Percentiles rank a stretch among this genome's conserved stretches.
Evolutionary conservation across 2,797 vertebrate species (phyloP).

Genomic region (Lateolabrax maculatus): DNA sequence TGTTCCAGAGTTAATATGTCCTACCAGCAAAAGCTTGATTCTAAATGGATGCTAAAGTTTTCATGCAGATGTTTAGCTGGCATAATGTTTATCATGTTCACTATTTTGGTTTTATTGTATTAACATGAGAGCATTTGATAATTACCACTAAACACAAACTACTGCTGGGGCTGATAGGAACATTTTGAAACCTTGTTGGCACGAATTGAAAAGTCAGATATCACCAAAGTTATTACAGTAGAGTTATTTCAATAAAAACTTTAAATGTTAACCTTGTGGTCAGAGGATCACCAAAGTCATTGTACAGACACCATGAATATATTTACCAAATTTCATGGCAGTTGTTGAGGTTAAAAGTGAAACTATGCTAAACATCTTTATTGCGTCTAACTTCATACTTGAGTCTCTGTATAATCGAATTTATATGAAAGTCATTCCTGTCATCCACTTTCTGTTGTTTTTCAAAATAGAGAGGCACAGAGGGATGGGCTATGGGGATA

Average conservation of each 20-base stretch:
- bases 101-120: not conserved
- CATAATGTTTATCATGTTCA: not conserved
- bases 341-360: not conserved
- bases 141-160: not conserved
- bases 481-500: not conserved
- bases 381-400: not conserved
- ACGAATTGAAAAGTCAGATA: not conserved
- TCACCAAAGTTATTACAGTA: not conserved
- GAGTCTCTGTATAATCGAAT: not conserved
- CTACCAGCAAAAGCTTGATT: not conserved
- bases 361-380: not conserved
- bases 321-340: not conserved
- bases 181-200: not conserved
- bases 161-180: not conserved
- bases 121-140: not conserved
- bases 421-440: not conserved
- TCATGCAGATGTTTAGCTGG: slow-evolving; percentile 7
- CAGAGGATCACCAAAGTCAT: not conserved
- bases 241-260: no score
- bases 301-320: no score
- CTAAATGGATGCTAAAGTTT: no score
- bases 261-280: no score
- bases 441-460: not conserved
- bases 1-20: not conserved
- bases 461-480: not conserved